These are phyloP conservation scores for Microctonus aethiopoides DNA, from an alignment of 2,888 invertebrate species.

Conservation along the genomic window DNA sequence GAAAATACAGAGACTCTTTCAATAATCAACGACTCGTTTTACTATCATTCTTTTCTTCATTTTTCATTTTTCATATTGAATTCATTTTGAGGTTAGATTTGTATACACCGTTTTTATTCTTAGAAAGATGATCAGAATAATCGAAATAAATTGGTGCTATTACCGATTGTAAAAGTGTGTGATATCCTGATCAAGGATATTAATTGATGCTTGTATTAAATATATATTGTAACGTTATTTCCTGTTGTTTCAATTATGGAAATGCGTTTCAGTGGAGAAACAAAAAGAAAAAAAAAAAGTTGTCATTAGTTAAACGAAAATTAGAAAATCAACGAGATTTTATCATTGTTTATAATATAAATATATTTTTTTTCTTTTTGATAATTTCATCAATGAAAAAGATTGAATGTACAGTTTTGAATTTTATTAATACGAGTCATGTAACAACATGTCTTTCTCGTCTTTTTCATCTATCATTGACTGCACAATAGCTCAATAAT, in stretches of 20 bases:
- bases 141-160: conserved; percentile 20
- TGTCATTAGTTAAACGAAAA: not conserved
- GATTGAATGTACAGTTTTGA: not conserved
- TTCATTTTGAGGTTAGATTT: not conserved
- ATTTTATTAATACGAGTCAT: not conserved
- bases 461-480: not conserved
- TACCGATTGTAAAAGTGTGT: conserved; percentile 14
- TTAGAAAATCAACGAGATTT: conserved; percentile 7
- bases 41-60: conserved; percentile 20
- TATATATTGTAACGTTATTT: not conserved
- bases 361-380: not conserved
- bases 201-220: not conserved
- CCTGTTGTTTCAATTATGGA: not conserved
- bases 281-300: not conserved
- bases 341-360: conserved; percentile 10
- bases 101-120: not conserved
- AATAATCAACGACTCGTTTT: not conserved
- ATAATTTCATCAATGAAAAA: not conserved
- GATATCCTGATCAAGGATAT: not conserved
- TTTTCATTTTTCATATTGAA: conserved; percentile 8
- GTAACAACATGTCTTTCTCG: not conserved
- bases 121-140: not conserved
- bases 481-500: not conserved
- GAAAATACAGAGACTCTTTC: not conserved
- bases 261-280: not conserved